Base-by-base conservation (phyloP, 2,797 vertebrate species). In the Diplodus sargus region DNA sequence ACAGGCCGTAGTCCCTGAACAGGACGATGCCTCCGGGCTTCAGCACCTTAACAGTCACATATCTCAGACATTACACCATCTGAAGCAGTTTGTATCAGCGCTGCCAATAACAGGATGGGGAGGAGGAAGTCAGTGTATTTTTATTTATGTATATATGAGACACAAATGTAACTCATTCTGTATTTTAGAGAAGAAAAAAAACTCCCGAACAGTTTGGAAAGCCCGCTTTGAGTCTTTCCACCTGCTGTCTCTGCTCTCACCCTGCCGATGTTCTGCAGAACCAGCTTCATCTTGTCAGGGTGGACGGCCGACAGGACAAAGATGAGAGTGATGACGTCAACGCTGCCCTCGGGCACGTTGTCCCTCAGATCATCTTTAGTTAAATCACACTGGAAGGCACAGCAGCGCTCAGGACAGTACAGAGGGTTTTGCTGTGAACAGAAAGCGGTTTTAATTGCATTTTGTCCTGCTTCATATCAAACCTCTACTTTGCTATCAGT, bases 271-370 rank as follows among this genome's bases (percentile, higher is more conserved):
- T 99, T 99, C 83, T 93, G 87, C 80, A 99, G 70, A 60, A 94
- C 96, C 83, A 94, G 91, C 82, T 77, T 94, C 98, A 99, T 99
- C 95, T 97, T 99, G 63, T 98, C 96, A 2, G 98, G 98, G 87
- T 99, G 97, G 87, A 99, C 63, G 49, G 97, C 96, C 17, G 98
- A 99, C 68, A 99, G 95, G 57, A 99, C 97, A 81, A 99, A 99
- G 93, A 99, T 96, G 81, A 99, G 93, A 0, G 92, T 97, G 79
- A 94, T 94, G 1, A 96, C 95, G 78, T 99, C 97, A 79, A 99
- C 95, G 0, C 96, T 95, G 59, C 93, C 94, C 69, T 92, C 90
- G 0, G 95, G 95, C 17, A 99, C 82, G 0, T 93, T 93, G 28
- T 93, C 88, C 47, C 93, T 90, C 83, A 99, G 95, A 78, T 97